phyloP scores from a whole-genome alignment of 2,113 vertebrate genomes.

The Thinocorus orbignyianus region DNA sequence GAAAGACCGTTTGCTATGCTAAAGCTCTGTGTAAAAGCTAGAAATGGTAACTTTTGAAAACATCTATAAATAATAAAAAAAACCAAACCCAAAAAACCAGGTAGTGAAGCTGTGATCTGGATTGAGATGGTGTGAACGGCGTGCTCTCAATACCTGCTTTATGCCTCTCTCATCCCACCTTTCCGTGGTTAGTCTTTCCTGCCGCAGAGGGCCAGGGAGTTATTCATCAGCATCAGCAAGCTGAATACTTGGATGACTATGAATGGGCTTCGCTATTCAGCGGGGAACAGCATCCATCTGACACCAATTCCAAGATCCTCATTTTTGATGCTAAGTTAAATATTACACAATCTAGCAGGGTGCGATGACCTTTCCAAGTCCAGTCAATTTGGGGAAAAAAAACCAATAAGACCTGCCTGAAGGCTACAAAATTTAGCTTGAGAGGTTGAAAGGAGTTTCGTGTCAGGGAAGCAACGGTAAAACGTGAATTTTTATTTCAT shows the following conservation, averaged over 20 bases:
- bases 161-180: neutral
- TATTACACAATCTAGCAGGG: constrained; percentile 27
- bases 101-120: neutral
- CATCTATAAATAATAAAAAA: neutral
- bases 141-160: constrained; percentile 28
- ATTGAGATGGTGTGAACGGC: neutral
- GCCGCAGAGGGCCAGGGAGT: constrained; percentile 25
- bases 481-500: neutral
- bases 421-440: constrained; percentile 5
- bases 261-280: constrained; percentile 54
- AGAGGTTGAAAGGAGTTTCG: neutral
- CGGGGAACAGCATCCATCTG: constrained; percentile 14
- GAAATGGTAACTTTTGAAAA: neutral
- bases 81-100: too few species aligned
- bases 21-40: neutral
- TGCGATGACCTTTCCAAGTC: neutral
- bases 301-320: constrained; percentile 10
- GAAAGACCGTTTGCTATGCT: constrained; percentile 14
- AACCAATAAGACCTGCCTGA: neutral
- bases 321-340: constrained; percentile 57
- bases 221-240: constrained; percentile 29
- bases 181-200: neutral
- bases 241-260: constrained; percentile 36
- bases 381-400: neutral
- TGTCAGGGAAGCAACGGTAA: neutral